phyloP scores from a whole-genome alignment of 2,113 vertebrate genomes.

The Ginglymostoma cirratum region DNA sequence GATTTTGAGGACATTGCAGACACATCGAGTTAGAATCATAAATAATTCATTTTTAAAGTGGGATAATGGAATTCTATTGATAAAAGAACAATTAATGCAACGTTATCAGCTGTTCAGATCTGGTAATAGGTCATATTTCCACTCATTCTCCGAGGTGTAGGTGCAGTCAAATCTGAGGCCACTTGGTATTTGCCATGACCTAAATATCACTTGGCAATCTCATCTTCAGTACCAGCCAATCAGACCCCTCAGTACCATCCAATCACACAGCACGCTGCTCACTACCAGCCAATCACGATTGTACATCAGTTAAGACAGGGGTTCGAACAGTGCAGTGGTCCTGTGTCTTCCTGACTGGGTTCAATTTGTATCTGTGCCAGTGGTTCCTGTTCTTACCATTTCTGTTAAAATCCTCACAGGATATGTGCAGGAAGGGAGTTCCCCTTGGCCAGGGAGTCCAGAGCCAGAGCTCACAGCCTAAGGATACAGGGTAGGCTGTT shows the following conservation, averaged over 20 bases:
- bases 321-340: too few species aligned
- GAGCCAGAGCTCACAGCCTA: too few species aligned
- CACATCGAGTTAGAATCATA: neutral
- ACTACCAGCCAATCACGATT: neutral
- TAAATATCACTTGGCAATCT: neutral
- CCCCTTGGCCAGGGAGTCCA: too few species aligned
- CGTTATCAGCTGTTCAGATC: neutral
- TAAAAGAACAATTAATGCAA: neutral
- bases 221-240: neutral
- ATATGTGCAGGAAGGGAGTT: too few species aligned
- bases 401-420: too few species aligned
- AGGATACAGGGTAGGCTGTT: too few species aligned
- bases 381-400: too few species aligned
- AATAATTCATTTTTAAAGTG: slow-evolving; percentile 29
- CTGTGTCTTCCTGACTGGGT: too few species aligned
- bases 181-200: neutral
- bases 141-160: neutral
- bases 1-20: neutral
- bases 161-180: neutral
- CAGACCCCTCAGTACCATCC: neutral
- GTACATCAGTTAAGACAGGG: too few species aligned
- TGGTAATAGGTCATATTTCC: neutral
- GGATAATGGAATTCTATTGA: slow-evolving; percentile 21
- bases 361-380: too few species aligned
- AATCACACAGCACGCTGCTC: neutral